Conservation (phyloP, 2,888 invertebrate species). For the Noctuana brunneofusca region DNA sequence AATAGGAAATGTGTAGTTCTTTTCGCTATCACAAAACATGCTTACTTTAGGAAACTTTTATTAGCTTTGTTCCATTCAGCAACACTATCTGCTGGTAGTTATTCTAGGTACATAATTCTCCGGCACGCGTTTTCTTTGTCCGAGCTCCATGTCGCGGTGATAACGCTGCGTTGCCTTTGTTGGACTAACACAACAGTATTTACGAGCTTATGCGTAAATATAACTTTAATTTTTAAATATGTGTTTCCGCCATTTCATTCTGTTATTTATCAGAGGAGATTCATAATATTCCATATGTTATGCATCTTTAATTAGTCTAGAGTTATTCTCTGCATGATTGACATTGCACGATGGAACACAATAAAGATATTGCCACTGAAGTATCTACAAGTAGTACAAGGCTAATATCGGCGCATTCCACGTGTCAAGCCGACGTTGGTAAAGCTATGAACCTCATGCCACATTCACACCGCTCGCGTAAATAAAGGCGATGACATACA, state of each 20-base stretch:
- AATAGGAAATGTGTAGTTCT: too few relatives aligned
- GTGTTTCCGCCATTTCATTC: neutral
- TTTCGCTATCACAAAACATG: neutral
- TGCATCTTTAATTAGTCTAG: too few relatives aligned
- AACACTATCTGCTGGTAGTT: neutral
- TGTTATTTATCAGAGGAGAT: too few relatives aligned
- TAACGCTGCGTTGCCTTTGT: neutral
- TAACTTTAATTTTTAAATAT: neutral
- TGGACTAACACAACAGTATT: neutral
- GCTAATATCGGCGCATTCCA: constrained; percentile 7
- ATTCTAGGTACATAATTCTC: neutral
- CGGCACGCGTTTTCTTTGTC: neutral
- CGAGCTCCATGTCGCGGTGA: neutral
- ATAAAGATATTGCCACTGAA: neutral
- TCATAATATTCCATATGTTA: too few relatives aligned
- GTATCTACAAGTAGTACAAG: neutral
- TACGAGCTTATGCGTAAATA: neutral
- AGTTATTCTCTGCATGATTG: too few relatives aligned
- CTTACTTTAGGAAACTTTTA: neutral
- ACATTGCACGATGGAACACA: too few relatives aligned
- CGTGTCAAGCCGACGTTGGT: neutral
- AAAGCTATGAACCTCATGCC: constrained; percentile 7
- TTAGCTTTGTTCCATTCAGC: neutral
- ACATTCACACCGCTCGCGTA: neutral
- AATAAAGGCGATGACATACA: neutral